Evolutionary conservation across 2,113 vertebrate genomes (phyloP), one percentile per base, ranked within the genome.

Genomic region (Melanerpes formicivorus): DNA sequence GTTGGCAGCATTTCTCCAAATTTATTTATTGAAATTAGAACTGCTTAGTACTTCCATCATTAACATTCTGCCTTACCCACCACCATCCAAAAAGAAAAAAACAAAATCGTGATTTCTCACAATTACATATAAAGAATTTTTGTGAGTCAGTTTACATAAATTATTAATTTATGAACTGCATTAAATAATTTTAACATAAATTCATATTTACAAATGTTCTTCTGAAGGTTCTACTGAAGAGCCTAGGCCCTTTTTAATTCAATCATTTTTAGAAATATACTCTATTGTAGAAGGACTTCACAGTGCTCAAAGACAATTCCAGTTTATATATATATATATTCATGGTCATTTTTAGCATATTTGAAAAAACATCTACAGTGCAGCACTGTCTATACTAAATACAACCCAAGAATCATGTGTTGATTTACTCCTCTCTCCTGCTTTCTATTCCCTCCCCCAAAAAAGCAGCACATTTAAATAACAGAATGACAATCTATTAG

Each of bases 401-500:
- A 92, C 19, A 94, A 59, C 34, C 11, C 30, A 80, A 75, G 48
- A 93, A 88, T 72, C 18, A 63, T 0, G 0, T 71, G 67, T 34
- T 90, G 15, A 48, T 79, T 79, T 91, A 17, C n/a, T 16, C 5
- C 10, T 65, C 34, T 50, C 34, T 69, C 70, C 15, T 90, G 34
- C 34, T 48, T 76, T 65, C 66, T 82, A 91, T 26, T 80, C 13
- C 46, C 64, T 44, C 10, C 42, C 67, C 44, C 7, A 7, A 9
- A 56, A 91, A 94, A 96, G 91, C 93, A 96, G 96, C 88, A 95
- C 76, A 84, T 80, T 93, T 92, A 94, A 95, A 81, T 97, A 92
- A 86, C 72, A 93, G 95, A 93, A 66, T 70, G 29, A 59, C 72
- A 87, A 69, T 70, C 55, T 69, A 44, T 80, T 88, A 92, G 59